phyloP scores from a whole-genome alignment of 2,113 vertebrate genomes.

The Hippocampus zosterae region DNA sequence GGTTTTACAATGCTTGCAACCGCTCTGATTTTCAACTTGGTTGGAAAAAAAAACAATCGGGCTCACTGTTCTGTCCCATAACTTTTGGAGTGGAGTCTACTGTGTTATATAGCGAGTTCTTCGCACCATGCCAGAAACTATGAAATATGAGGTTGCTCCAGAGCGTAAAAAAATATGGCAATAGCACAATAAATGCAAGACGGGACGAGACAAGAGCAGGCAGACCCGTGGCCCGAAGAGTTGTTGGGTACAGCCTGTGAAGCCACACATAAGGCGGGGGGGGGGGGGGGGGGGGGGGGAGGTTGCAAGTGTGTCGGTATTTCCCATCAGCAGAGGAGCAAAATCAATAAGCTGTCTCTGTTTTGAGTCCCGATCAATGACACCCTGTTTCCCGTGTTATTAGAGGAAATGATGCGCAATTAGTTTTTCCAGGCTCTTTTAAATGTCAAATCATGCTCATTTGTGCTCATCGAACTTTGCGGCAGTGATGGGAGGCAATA shows the following conservation, averaged over 20 bases:
- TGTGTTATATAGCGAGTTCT: no score
- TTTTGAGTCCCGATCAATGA: conserved; percentile 54
- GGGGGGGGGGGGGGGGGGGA: no score
- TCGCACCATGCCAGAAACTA: not conserved
- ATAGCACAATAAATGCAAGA: not conserved
- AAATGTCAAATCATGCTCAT: conserved; percentile 53
- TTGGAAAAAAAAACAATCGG: no score
- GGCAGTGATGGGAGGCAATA: conserved; percentile 6
- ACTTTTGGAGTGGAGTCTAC: no score
- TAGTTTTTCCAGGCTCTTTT: conserved; percentile 48
- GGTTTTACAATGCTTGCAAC: no score
- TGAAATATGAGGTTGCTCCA: not conserved
- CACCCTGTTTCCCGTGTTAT: conserved; percentile 37
- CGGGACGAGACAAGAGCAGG: not conserved
- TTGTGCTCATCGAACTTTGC: conserved; percentile 30
- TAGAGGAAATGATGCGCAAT: conserved; percentile 51
- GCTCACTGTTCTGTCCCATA: no score
- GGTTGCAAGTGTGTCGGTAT: conserved; percentile 25
- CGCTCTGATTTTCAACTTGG: no score
- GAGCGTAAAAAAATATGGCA: not conserved
- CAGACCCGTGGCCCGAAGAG: not conserved
- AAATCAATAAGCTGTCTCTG: conserved; percentile 57
- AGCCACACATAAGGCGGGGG: not conserved
- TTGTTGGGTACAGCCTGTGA: not conserved
- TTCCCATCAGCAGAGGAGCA: conserved; percentile 42